Evolutionary conservation across 1,140 invertebrate species (phyloP), one percentile per base, ranked within the genome.

Genomic region (Scaptomyza graminum): DNA sequence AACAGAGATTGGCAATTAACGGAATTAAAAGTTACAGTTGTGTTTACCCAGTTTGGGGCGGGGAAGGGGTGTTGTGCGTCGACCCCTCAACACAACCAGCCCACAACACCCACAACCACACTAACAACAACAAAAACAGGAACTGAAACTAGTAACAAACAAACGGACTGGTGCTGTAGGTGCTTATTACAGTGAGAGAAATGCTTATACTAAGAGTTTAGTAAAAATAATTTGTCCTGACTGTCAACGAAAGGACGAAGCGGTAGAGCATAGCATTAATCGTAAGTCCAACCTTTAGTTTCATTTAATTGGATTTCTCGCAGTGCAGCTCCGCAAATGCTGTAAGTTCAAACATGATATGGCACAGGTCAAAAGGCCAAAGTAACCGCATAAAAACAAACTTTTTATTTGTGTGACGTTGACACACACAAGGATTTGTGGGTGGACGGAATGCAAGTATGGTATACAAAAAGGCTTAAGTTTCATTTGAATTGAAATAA

Each of bases 1-100:
- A 87, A 90, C 89, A 90, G 89, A 90, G 89, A 90, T 90, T 90
- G 89, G 89, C 89, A 90, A 90, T 90, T 90, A 90, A 90, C 89
- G 89, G 89, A 90, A 90, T 90, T 90, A 90, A 90, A 90, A 90
- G 83, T 90, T 90, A 84, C 88, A 90, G 80, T 90, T 89, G 68
- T 88, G 84, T 88, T 87, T 87, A 84, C 57, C 54, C 71, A 76
- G 77, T 63, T 64, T 56, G 25, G 15, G 34, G 25, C 12, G 34
- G 5, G 66, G 9, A 12, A n/a, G 5, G 18, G 34, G 13, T 2
- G 11, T 22, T 8, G 13, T 39, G 56, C 13, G n/a, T 39, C 34
- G 9, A 4, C 18, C 59, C 15, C 12, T 28, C 28, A 28, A 22
- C 18, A 31, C 5, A 31, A 7, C 28, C 5, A 31, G 6, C 28